Evolutionary conservation across 2,888 invertebrate genomes (phyloP).

Genomic region (Lepidocyrtoides sp.): DNA sequence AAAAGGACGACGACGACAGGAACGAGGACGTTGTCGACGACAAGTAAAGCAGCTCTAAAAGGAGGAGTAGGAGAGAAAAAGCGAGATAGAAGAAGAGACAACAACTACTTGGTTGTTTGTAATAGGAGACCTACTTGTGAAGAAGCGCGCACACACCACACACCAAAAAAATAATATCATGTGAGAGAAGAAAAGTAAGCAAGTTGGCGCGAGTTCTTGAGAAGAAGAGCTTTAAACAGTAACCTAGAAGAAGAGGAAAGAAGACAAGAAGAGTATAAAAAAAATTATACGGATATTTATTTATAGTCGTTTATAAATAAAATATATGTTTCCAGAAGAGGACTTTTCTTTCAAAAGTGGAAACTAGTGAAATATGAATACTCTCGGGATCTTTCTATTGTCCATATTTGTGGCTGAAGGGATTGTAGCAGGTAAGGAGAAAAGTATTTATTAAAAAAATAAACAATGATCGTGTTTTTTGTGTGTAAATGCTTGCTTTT

Average conservation of each 20-base stretch:
- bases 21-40: constrained; percentile 28
- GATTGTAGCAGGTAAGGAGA: constrained; percentile 83
- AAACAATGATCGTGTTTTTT: constrained; percentile 51
- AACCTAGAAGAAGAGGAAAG: too few species aligned
- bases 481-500: constrained; percentile 16
- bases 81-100: constrained; percentile 22
- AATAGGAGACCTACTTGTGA: constrained; percentile 28
- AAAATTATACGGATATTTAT: not conserved
- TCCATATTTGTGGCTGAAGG: constrained; percentile 83
- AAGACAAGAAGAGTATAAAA: not conserved
- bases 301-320: not conserved
- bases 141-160: too few species aligned
- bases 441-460: constrained; percentile 16
- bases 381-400: constrained; percentile 84
- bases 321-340: constrained; percentile 63
- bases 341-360: constrained; percentile 67
- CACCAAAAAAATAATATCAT: constrained; percentile 27
- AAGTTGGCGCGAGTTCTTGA: constrained; percentile 2
- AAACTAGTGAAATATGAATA: constrained; percentile 84
- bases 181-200: constrained; percentile 34
- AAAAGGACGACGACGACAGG: too few species aligned
- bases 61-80: constrained; percentile 34
- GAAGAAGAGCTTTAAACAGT: constrained; percentile 26
- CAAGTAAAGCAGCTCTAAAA: constrained; percentile 30
- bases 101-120: not conserved